These are phyloP conservation scores for Eupeodes corollae DNA, from an alignment of 1,140 invertebrate genomes.

Conservation along the genomic window DNA sequence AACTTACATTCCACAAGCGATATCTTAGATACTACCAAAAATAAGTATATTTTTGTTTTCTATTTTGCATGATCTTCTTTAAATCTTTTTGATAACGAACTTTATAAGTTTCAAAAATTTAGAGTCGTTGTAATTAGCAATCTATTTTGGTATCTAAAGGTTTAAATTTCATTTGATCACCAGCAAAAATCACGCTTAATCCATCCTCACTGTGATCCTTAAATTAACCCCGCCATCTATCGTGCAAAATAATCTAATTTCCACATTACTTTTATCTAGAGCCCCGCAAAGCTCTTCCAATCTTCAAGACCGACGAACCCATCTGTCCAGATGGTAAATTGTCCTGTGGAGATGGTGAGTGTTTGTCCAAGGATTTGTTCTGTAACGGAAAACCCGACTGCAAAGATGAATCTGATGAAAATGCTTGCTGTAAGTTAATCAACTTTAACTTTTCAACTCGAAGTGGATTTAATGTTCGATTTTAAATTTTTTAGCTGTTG, in stretches of 20 bases:
- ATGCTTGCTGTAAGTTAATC: constrained; percentile 75
- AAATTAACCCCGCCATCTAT: too few relatives aligned
- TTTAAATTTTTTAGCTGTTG: constrained; percentile 55
- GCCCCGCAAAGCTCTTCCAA: constrained; percentile 75
- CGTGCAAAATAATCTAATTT: too few relatives aligned
- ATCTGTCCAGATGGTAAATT: constrained; percentile 78
- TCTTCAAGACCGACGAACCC: constrained; percentile 82
- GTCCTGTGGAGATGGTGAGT: constrained; percentile 80
- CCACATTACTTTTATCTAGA: constrained; percentile 43
- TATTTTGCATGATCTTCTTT: too few relatives aligned
- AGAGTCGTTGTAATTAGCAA: too few relatives aligned
- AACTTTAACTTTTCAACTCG: neutral
- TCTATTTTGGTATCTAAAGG: too few relatives aligned
- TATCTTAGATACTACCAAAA: too few relatives aligned
- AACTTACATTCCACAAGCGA: neutral
- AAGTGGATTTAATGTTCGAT: neutral
- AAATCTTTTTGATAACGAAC: too few relatives aligned
- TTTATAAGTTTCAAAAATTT: too few relatives aligned
- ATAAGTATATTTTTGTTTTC: too few relatives aligned
- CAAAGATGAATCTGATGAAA: constrained; percentile 89
- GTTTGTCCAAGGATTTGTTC: constrained; percentile 80
- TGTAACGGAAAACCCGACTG: constrained; percentile 88
- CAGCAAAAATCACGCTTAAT: too few relatives aligned
- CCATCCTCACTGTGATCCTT: too few relatives aligned
- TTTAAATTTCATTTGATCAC: too few relatives aligned